Evolutionary conservation across 2,888 invertebrate species (phyloP), one percentile per base, ranked within the genome.

Genomic region (Plebejus melissa): DNA sequence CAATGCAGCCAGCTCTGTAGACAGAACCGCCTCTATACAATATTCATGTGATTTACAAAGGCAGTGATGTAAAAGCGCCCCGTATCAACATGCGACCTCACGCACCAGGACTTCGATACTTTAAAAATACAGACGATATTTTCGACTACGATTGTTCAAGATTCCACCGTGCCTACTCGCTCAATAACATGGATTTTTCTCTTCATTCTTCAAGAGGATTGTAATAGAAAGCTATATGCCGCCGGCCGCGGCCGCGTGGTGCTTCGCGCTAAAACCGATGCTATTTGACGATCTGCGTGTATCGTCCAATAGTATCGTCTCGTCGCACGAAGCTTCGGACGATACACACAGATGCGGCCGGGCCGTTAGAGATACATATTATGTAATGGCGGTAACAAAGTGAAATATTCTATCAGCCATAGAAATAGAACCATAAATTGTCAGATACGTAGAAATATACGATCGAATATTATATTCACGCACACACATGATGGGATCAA

Each of bases 401-500:
- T 58, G 5, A 46, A n/a, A 50, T 71, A 41, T 58, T 22, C 22
- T 22, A 22, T 58, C n/a, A 65, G 9, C 65, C 1, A 13, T 11
- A 11, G 11, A 65, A 65, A 65, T 3, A 13, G 13, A 65, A 4
- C 32, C 13, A 11, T 65, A 65, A 13, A 32, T 32, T 32, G 65
- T 4, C 4, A 46, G 22, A 71, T 46, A 71, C 46, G 13, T 28
- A 32, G 32, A 70, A 41, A 38, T 7, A 22, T 38, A 70, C 41
- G 36, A 41, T 70, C 38, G 38, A 69, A 70, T 65, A 70, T 32
- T 65, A 70, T 32, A 72, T 46, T 22, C 46, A 11, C 16, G 54
- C 4, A 50, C 54, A 72, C 54, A 72, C 72, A 9, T 50, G 72
- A 72, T 54, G 72, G 72, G 72, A 72, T 72, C 72, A 72, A 54